These are phyloP conservation scores for Cheilosia variabilis DNA, from an alignment of 2,888 invertebrate species.

Conservation along the genomic window DNA sequence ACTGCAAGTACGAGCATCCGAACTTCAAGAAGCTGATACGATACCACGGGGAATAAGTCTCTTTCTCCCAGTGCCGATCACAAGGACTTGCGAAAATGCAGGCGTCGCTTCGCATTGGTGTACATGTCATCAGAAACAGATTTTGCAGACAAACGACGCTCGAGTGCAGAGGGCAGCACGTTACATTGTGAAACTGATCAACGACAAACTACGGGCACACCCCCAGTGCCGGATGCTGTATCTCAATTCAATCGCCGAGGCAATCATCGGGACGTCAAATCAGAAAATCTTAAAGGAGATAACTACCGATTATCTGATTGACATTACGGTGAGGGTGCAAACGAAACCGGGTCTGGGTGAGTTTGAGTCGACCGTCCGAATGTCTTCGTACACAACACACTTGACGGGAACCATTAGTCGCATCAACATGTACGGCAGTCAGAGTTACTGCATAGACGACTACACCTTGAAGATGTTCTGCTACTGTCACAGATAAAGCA, in stretches of 20 bases:
- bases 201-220: constrained; percentile 86
- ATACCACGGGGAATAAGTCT: constrained; percentile 88
- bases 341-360: constrained; percentile 85
- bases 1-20: constrained; percentile 81
- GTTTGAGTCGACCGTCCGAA: constrained; percentile 91
- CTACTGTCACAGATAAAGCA: constrained; percentile 85
- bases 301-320: constrained; percentile 80
- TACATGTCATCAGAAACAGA: constrained; percentile 90
- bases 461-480: constrained; percentile 91
- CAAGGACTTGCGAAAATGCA: constrained; percentile 91
- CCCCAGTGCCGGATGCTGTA: constrained; percentile 87
- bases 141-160: constrained; percentile 85
- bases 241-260: constrained; percentile 87
- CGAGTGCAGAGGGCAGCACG: constrained; percentile 86
- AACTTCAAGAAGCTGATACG: constrained; percentile 81
- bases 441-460: constrained; percentile 90
- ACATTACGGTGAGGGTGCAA: constrained; percentile 84
- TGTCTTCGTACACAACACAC: constrained; percentile 80
- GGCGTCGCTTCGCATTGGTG: constrained; percentile 94
- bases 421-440: constrained; percentile 91
- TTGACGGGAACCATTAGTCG: constrained; percentile 89
- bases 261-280: constrained; percentile 85
- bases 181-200: constrained; percentile 87
- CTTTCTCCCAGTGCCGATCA: constrained; percentile 88
- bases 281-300: constrained; percentile 81